These are phyloP conservation scores for Heliornis fulica DNA, from an alignment of 2,113 vertebrate genomes.

Conservation along the genomic window DNA sequence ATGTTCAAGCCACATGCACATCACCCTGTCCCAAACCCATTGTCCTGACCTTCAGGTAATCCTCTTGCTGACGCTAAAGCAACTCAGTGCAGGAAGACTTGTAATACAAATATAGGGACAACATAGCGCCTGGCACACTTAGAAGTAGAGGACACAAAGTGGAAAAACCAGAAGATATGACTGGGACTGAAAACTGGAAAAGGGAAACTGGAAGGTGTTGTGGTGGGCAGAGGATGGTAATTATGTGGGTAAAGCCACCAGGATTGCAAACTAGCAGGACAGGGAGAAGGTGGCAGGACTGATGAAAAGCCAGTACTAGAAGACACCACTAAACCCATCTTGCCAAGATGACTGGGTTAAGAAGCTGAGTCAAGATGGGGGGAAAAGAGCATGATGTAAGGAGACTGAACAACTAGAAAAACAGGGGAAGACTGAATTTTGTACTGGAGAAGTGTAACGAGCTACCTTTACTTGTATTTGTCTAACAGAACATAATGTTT, in stretches of 20 bases:
- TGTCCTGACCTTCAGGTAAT: not conserved
- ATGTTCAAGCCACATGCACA: not conserved
- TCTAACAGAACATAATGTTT: not conserved
- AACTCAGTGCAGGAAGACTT: not conserved
- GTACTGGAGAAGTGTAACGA: not conserved
- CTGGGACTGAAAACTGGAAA: not conserved
- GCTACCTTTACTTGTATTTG: not conserved
- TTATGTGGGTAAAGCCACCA: not conserved
- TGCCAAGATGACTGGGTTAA: not conserved
- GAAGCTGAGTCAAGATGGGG: not conserved
- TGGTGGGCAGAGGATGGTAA: not conserved
- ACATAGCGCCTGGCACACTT: not conserved
- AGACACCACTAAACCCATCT: not conserved
- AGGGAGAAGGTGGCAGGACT: not conserved
- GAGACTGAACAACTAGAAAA: not conserved
- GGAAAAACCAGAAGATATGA: not conserved
- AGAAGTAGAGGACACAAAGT: not conserved
- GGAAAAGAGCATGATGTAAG: not conserved
- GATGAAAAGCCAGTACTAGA: not conserved
- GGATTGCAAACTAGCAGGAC: not conserved
- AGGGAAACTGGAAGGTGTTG: not conserved
- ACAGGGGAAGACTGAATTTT: not conserved
- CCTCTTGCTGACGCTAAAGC: not conserved
- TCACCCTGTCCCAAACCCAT: not conserved
- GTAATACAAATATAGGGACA: not conserved